These are phyloP conservation scores for Cremastobaeus sp. DNA, from an alignment of 2,888 invertebrate species.

Conservation along the genomic window DNA sequence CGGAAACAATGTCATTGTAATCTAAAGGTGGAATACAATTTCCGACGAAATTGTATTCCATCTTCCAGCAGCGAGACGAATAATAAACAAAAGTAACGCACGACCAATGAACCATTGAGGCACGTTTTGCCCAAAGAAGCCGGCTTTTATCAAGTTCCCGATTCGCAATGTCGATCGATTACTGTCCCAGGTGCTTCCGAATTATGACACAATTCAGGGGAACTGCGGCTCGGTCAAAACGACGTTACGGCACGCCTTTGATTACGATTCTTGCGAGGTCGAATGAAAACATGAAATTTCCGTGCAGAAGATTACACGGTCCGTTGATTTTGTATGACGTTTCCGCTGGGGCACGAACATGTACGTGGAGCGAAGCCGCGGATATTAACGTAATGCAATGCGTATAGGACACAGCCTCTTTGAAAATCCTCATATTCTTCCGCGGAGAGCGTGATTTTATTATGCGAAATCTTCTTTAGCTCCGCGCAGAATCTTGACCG, in stretches of 20 bases:
- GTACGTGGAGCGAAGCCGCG: constrained; percentile 38
- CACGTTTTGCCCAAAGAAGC: too few relatives aligned
- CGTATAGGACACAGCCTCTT: constrained; percentile 47
- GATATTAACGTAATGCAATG: constrained; percentile 53
- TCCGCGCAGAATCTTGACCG: constrained; percentile 46
- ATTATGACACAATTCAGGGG: too few relatives aligned
- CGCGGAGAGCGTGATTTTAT: constrained; percentile 56
- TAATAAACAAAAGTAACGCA: constrained; percentile 21
- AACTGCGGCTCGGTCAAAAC: too few relatives aligned
- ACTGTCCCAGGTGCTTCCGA: too few relatives aligned
- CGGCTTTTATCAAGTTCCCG: too few relatives aligned
- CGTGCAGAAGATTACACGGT: constrained; percentile 49
- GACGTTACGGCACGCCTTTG: constrained; percentile 8
- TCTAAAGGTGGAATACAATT: constrained; percentile 68
- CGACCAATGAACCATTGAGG: constrained; percentile 55
- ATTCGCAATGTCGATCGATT: too few relatives aligned
- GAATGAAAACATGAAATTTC: constrained; percentile 43
- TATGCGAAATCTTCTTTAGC: constrained; percentile 53
- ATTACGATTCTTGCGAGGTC: constrained; percentile 14
- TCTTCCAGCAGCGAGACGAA: constrained; percentile 52
- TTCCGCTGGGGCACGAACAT: constrained; percentile 26
- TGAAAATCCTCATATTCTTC: constrained; percentile 55
- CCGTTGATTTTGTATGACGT: constrained; percentile 47
- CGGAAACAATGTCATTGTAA: constrained; percentile 71
- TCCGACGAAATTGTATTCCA: constrained; percentile 63